Base-by-base conservation (phyloP, 2,888 invertebrate genomes). In the Platynereis dumerilii region DNA sequence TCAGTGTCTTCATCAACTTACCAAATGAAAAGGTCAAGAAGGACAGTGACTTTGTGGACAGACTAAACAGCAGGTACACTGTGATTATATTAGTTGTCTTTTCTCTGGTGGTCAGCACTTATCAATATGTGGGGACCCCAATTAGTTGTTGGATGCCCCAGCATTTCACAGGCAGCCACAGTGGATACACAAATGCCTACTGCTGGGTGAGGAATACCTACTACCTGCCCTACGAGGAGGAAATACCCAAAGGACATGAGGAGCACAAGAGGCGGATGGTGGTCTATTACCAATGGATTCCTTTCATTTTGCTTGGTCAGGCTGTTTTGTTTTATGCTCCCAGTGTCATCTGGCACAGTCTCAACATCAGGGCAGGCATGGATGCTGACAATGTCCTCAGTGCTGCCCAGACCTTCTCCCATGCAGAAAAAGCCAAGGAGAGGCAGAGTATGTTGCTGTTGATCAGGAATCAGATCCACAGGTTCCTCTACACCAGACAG, bases 271-370 rank as follows among this genome's bases (percentile, higher is more conserved):
- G 53, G 22, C 34, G 28, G 10, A 22, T 65, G 67, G 55, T 77
- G 26, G 61, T 71, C 22, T 74, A 75, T 62, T 75, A 75, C 66
- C 75, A 75, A 60, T 74, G 74, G 69, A 67, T 70, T 72, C 78
- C 79, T 12, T 78, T 79, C 68, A 78, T 79, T 68, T 72, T 79
- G 27, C 77, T 82, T 29, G 68, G 76, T 64, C 79, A 79, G 66
- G 83, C 83, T 2, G 72, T 83, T 60, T 72, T 77, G 68, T 83
- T 83, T 73, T 82, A 82, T 66, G 22, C 61, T 0, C 69, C 70
- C 0, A 55, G 64, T 39, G 44, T 58, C 15, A 28, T 71, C 24
- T 71, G 71, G 71, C 68, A 60, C 42, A 29, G 58, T 1, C 48
- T 68, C 42, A 65, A 67, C 24, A 26, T 17, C 42, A 54, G 24